Conservation (phyloP, 2,113 vertebrate genomes). For the Ictalurus punctatus region DNA sequence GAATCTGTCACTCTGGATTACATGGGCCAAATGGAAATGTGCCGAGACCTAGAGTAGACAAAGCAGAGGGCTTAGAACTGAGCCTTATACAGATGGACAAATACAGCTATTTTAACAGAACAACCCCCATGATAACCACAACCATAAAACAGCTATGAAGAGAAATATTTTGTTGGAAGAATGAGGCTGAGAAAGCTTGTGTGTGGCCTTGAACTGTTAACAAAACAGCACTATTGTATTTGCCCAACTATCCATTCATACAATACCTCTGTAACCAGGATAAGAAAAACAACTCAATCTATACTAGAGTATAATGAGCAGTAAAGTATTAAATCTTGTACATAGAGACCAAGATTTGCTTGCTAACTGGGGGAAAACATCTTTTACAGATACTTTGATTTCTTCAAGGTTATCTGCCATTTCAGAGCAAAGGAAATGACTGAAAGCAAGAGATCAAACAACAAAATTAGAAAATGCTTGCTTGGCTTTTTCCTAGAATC, state of each 20-base stretch:
- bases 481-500: conserved; percentile 3
- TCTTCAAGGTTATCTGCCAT: background rate
- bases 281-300: background rate
- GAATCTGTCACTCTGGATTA: conserved; percentile 54
- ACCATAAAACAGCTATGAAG: conserved; percentile 26
- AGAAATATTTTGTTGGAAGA: conserved; percentile 15
- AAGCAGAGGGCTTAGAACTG: conserved; percentile 58
- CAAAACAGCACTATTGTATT: background rate
- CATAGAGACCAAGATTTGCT: background rate
- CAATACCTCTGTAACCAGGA: conserved; percentile 4
- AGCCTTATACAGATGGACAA: conserved; percentile 39
- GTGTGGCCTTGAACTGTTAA: conserved; percentile 20
- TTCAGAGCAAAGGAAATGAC: background rate
- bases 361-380: background rate
- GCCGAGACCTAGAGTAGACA: conserved; percentile 65
- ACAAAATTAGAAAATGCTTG: background rate
- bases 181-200: conserved; percentile 13
- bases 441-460: background rate
- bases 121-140: conserved; percentile 11
- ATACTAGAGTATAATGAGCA: background rate
- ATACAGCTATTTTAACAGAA: conserved; percentile 27
- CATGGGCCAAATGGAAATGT: conserved; percentile 64
- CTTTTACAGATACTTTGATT: background rate
- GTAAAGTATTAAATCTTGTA: background rate
- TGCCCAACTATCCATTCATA: background rate